Evolutionary conservation across 23 tunicate genomes (phyloP).

Genomic region (Trididemnum nubilum): DNA sequence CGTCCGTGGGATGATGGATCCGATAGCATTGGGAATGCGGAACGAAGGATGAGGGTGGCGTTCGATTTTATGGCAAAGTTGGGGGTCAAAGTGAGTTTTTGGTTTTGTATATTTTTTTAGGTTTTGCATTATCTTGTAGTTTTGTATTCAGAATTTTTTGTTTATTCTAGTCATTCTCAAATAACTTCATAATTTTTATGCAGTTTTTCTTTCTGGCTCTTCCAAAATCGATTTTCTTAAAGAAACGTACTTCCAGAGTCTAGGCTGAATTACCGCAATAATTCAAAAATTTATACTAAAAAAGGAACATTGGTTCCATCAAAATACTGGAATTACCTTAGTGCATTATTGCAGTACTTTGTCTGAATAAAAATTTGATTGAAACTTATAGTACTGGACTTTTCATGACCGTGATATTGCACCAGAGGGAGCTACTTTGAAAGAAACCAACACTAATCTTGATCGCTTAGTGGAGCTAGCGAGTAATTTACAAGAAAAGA

Average conservation of each 20-base stretch:
- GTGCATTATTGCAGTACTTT: no score
- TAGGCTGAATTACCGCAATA: no score
- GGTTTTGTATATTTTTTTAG: neutral
- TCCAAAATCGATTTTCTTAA: no score
- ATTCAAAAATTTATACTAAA: no score
- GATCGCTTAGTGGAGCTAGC: conserved; percentile 85
- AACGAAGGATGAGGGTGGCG: conserved; percentile 83
- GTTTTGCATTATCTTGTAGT: neutral
- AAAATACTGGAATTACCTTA: no score
- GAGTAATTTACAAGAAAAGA: conserved; percentile 49
- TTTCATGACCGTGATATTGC: conserved; percentile 96
- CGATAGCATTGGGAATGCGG: conserved; percentile 89
- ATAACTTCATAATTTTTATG: no score
- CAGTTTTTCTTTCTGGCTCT: no score
- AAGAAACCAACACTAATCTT: conserved; percentile 79
- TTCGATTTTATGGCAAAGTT: conserved; percentile 90
- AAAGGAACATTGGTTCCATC: no score
- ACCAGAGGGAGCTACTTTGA: conserved; percentile 84
- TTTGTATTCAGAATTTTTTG: no score
- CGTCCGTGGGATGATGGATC: conserved; percentile 93
- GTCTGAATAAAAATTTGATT: no score
- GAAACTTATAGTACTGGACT: conserved; percentile 86
- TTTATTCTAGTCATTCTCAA: no score
- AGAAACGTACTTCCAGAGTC: no score
- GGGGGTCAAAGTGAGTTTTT: conserved; percentile 68